Evolutionary conservation across 2,797 vertebrate species (phyloP), one percentile per base, ranked within the genome.

Genomic region (Eulemur albifrons): DNA sequence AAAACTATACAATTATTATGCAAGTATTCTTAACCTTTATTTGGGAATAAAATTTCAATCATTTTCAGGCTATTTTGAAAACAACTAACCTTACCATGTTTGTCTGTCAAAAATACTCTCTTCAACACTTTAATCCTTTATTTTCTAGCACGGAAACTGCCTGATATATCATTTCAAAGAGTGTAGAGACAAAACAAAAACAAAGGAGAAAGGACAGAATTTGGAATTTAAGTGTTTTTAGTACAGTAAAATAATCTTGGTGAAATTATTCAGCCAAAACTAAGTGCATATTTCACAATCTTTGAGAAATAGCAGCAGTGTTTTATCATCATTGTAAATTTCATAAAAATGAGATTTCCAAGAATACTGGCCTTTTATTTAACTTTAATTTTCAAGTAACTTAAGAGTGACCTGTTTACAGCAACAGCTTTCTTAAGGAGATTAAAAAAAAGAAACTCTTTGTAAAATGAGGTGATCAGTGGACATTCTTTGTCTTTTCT

Each of bases 101-200:
- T 97, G 79, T 93, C 91, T 96, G 90, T 97, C 84, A 97, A 73
- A 96, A 96, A 13, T 20, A 97, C 69, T 96, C 63, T 92, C 21
- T 88, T 88, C 87, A 84, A 97, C 83, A 97, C 92, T 69, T 88
- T 83, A 96, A 94, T 43, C 67, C 95, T 97, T 97, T 97, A 96
- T 97, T 97, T 61, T 52, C 93, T 72, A 69, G 30, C 79, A 50
- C 0, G 23, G 72, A 95, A 92, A 88, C 63, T 69, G 25, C 52
- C 70, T 84, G 73, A 59, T 91, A 94, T 50, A 48, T 96, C 93
- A 97, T 96, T 92, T 97, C 85, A 98, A 96, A 89, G 95, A 91
- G 8, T 35, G 76, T 48, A 94, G 13, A 83, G 30, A 84, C 35
- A 92, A 88, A 83, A 65, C 13, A 84, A 89, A 94, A 92, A 59